Percentiles rank a stretch among this genome's conserved stretches.
Conservation (phyloP, 2,888 invertebrate genomes). For the Cantharis rustica region DNA sequence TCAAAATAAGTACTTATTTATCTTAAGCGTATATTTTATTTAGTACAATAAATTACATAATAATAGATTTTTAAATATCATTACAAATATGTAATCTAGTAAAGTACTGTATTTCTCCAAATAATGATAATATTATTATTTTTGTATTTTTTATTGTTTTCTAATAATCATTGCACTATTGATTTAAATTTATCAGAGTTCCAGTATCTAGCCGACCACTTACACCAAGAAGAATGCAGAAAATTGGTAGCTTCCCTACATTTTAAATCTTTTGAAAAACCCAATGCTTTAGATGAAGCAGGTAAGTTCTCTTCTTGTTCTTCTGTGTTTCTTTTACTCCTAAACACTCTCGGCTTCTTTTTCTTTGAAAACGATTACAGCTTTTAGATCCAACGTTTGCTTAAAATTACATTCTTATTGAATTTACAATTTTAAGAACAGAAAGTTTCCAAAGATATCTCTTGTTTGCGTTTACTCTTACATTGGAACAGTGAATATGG, state of each 20-base stretch:
- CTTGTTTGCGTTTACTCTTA: constrained; percentile 62
- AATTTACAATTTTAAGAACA: constrained; percentile 45
- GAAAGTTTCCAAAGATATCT: constrained; percentile 57
- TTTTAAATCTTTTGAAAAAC: constrained; percentile 57
- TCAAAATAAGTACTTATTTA: no score
- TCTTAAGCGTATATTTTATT: background rate
- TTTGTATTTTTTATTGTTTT: background rate
- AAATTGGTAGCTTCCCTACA: constrained; percentile 63
- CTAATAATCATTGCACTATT: constrained; percentile 41
- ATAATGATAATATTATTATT: background rate
- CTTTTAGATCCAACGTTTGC: background rate
- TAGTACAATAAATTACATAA: background rate
- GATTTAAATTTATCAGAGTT: constrained; percentile 53
- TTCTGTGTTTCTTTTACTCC: no score
- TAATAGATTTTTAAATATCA: background rate
- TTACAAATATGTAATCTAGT: background rate
- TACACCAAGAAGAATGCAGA: constrained; percentile 63
- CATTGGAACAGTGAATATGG: constrained; percentile 61
- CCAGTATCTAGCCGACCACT: constrained; percentile 62
- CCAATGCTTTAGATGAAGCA: constrained; percentile 54
- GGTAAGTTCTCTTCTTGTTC: constrained; percentile 42
- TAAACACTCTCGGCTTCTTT: no score
- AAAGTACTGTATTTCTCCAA: background rate
- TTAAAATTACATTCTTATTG: background rate
- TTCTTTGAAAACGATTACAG: no score